Conservation (phyloP, 2,113 vertebrate species). For the Circaetus cinerascens region DNA sequence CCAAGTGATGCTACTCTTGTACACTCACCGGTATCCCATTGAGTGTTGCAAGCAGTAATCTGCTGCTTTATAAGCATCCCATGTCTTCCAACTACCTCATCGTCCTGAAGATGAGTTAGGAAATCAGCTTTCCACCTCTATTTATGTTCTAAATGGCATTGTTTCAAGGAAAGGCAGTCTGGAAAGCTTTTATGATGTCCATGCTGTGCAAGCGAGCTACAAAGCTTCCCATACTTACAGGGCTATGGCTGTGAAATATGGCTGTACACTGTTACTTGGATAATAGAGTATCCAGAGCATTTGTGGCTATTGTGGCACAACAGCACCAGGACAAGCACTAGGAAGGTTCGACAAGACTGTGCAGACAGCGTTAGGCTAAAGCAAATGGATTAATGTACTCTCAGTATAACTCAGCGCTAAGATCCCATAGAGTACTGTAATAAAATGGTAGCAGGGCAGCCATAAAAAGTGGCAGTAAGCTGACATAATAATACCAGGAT, state of each 20-base stretch:
- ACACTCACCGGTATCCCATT: not conserved
- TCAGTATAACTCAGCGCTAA: slow-evolving; percentile 16
- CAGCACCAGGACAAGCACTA: not conserved
- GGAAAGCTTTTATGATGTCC: not conserved
- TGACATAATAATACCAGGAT: slow-evolving; percentile 58
- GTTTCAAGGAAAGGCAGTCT: not conserved
- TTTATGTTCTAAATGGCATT: not conserved
- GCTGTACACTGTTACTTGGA: slow-evolving; percentile 19
- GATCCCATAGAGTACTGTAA: slow-evolving; percentile 41
- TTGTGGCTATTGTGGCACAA: not conserved
- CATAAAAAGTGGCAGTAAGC: slow-evolving; percentile 56
- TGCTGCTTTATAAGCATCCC: not conserved
- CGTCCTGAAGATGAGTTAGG: slow-evolving; percentile 37
- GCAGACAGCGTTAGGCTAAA: not conserved
- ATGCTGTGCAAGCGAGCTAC: not conserved
- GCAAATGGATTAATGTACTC: slow-evolving; percentile 40
- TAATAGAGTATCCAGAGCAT: not conserved
- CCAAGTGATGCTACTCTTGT: not conserved
- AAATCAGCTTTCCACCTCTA: slow-evolving; percentile 35
- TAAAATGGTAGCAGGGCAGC: slow-evolving; percentile 54
- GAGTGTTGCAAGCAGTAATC: not conserved
- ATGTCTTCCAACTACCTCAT: slow-evolving; percentile 74
- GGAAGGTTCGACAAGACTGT: not conserved
- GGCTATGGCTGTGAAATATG: slow-evolving; percentile 3
- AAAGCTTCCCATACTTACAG: not conserved